Evolutionary conservation across 2,113 vertebrate species (phyloP).

Genomic region (Lophotis ruficrista): DNA sequence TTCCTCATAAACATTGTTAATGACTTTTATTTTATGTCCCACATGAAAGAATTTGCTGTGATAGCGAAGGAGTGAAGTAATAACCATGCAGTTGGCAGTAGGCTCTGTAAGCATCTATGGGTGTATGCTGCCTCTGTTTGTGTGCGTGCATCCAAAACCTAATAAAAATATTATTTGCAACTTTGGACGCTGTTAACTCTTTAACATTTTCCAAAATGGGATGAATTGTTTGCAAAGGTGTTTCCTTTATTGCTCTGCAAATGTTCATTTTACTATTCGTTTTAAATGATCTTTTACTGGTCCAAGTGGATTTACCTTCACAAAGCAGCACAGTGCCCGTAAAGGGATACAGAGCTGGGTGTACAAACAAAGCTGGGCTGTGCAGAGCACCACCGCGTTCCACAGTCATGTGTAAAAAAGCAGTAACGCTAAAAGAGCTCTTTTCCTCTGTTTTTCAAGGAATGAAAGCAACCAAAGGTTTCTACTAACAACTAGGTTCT

Average conservation of each 20-base stretch:
- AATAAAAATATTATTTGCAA: slow-evolving; percentile 66
- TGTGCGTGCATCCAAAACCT: slow-evolving; percentile 44
- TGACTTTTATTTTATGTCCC: slow-evolving; percentile 64
- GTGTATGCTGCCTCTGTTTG: background rate
- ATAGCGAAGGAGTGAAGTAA: slow-evolving; percentile 59
- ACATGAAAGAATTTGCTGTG: slow-evolving; percentile 55
- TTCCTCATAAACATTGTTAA: slow-evolving; percentile 71
- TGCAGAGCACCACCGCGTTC: background rate
- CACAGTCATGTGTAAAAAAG: background rate
- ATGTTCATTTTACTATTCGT: slow-evolving; percentile 67
- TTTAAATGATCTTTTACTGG: slow-evolving; percentile 68
- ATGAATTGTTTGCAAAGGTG: slow-evolving; percentile 60
- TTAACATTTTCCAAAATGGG: slow-evolving; percentile 53
- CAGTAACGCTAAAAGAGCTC: background rate
- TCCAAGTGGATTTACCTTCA: slow-evolving; percentile 20
- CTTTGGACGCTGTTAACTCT: slow-evolving; percentile 29
- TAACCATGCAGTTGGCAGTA: slow-evolving; percentile 19
- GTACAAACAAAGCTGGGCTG: background rate
- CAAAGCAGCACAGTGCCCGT: background rate
- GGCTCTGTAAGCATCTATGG: background rate
- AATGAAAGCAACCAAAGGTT: background rate
- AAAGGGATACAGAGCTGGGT: background rate
- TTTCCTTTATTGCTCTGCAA: slow-evolving; percentile 67
- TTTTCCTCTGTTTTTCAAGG: background rate
- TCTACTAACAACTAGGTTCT: background rate